Conservation (phyloP, 2,888 invertebrate species). For the Napeogenes inachia region DNA sequence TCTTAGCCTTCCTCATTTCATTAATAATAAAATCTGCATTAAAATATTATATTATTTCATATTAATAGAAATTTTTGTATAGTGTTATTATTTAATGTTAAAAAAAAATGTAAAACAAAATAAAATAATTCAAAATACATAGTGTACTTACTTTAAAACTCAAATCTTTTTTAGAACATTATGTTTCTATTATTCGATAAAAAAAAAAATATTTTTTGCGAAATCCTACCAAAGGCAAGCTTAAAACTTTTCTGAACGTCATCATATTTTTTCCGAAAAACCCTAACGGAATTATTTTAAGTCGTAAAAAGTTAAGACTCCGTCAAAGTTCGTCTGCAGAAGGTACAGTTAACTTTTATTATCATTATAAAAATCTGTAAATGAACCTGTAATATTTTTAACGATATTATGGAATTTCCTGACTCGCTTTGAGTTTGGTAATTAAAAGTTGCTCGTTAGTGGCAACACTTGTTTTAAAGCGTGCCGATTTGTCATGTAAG, state of each 20-base stretch:
- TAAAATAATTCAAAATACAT: no score
- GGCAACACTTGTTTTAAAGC: conserved; percentile 41
- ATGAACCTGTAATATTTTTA: neutral
- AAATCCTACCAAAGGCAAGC: neutral
- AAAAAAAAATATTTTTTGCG: neutral
- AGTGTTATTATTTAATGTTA: no score
- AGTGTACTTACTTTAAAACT: no score
- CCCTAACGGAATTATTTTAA: conserved; percentile 1
- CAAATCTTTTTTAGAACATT: no score
- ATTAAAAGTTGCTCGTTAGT: conserved; percentile 58
- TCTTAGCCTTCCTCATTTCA: no score
- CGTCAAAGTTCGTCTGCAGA: neutral
- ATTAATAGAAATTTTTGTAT: no score
- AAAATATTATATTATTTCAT: no score
- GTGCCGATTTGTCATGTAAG: conserved; percentile 34
- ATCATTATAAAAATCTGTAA: neutral
- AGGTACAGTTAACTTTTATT: conserved; percentile 4
- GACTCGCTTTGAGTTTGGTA: conserved; percentile 51
- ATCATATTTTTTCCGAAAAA: neutral
- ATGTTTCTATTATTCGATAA: no score
- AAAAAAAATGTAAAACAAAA: no score
- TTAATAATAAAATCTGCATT: no score
- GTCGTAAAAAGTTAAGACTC: neutral
- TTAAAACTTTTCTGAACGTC: neutral
- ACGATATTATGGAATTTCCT: neutral